Evolutionary conservation across 2,797 vertebrate species (phyloP).

Genomic region (Naso thynnoides): DNA sequence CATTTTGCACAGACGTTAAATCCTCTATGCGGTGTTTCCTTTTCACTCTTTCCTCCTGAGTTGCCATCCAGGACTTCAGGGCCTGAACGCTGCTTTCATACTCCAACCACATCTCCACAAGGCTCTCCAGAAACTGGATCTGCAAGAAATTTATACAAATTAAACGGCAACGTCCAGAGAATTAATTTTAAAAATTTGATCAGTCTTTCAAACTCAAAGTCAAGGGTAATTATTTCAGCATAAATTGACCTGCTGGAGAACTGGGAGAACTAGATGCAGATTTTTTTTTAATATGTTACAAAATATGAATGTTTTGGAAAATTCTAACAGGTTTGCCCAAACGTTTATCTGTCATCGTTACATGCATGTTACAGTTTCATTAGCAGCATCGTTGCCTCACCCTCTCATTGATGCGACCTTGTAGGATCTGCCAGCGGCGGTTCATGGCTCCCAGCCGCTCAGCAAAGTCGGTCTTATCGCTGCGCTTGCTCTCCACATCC

Average conservation of each 20-base stretch:
- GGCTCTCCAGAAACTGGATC: constrained; percentile 92
- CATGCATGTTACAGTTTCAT: background rate
- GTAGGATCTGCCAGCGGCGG: constrained; percentile 95
- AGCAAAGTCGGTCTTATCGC: constrained; percentile 97
- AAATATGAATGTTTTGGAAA: too few species aligned
- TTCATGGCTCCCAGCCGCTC: constrained; percentile 98
- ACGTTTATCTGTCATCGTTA: too few species aligned
- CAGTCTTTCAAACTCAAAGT: too few species aligned
- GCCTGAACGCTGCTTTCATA: constrained; percentile 91
- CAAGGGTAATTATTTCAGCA: too few species aligned
- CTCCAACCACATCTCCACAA: constrained; percentile 93
- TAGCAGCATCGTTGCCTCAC: constrained; percentile 66
- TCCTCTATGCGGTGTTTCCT: constrained; percentile 92
- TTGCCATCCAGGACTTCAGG: constrained; percentile 91
- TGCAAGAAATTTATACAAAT: constrained; percentile 61
- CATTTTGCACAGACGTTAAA: constrained; percentile 91
- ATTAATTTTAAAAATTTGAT: too few species aligned
- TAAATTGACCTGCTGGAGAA: too few species aligned
- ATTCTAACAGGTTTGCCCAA: too few species aligned
- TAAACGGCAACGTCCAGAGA: background rate
- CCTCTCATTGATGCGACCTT: constrained; percentile 92
- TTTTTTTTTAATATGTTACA: too few species aligned
- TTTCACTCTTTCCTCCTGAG: constrained; percentile 90
- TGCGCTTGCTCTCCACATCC: constrained; percentile 95
- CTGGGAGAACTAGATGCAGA: too few species aligned